Evolutionary conservation across 2,113 vertebrate genomes (phyloP).

Genomic region (Gorsachius goisagi): DNA sequence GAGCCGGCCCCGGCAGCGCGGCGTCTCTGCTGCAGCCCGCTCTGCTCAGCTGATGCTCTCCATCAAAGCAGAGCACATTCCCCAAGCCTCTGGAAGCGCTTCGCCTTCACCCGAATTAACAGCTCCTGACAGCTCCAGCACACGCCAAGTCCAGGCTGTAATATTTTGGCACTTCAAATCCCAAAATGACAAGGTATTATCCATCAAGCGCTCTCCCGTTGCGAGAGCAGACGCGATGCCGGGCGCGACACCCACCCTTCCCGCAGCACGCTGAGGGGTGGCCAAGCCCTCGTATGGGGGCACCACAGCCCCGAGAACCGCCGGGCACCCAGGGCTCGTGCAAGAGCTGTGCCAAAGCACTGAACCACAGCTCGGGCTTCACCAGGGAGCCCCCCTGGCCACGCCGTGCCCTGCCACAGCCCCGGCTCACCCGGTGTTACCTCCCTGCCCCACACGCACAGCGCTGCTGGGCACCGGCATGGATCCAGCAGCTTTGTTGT

Average conservation of each 20-base stretch:
- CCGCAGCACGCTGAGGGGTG: accelerated
- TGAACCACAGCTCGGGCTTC: background rate
- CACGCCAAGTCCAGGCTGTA: background rate
- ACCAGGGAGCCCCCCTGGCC: background rate
- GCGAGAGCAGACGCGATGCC: accelerated
- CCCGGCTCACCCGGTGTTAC: accelerated
- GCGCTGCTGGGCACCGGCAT: background rate
- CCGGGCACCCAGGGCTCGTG: accelerated
- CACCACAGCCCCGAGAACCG: background rate
- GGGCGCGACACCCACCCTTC: background rate
- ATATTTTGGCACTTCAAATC: background rate
- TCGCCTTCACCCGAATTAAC: background rate
- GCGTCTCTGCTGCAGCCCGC: background rate
- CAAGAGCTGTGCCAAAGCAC: background rate
- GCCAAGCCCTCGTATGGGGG: background rate
- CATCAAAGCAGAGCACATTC: background rate
- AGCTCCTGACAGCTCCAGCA: slow-evolving; percentile 9
- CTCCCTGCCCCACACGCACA: background rate
- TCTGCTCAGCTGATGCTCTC: background rate
- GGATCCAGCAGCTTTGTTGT: background rate
- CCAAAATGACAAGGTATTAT: background rate
- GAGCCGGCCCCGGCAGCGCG: accelerated
- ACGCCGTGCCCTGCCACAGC: accelerated
- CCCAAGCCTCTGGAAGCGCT: background rate
- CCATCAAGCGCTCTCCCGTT: background rate